These are phyloP conservation scores for Dasyprocta punctata DNA, from an alignment of 2,113 vertebrate species.

Conservation along the genomic window DNA sequence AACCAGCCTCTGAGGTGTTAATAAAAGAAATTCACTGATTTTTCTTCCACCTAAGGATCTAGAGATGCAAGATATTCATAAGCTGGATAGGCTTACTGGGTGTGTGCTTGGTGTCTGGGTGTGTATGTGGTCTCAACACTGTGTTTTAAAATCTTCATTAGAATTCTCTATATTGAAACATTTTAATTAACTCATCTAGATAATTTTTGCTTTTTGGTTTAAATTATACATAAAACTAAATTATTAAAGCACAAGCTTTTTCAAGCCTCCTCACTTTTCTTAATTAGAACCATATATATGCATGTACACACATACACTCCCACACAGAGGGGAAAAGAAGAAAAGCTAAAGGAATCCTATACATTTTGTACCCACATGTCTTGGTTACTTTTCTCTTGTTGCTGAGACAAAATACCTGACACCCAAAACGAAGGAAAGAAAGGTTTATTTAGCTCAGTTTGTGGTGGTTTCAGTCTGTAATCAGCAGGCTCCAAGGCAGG, in stretches of 20 bases:
- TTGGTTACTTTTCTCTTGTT: no score
- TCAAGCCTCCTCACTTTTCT: slow-evolving; percentile 14
- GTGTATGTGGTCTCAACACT: neutral
- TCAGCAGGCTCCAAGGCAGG: no score
- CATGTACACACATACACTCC: no score
- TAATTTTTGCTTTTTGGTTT: slow-evolving; percentile 20
- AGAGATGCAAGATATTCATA: neutral
- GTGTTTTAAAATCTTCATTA: slow-evolving; percentile 25
- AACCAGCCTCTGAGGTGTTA: neutral
- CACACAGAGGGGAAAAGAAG: neutral
- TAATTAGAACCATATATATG: neutral
- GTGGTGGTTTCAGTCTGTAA: no score
- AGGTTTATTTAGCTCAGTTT: no score
- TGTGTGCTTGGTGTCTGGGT: neutral
- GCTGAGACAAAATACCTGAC: no score
- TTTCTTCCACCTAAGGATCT: neutral
- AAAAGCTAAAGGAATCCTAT: neutral
- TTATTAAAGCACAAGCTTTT: neutral
- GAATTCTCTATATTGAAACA: neutral
- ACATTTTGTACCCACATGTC: neutral
- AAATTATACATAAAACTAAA: slow-evolving; percentile 39
- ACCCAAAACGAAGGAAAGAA: no score
- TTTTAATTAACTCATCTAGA: slow-evolving; percentile 4
- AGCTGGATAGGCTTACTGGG: neutral
- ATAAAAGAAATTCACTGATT: neutral